Conservation (phyloP, 2,888 invertebrate species). For the Ischnus inquisitorius region DNA sequence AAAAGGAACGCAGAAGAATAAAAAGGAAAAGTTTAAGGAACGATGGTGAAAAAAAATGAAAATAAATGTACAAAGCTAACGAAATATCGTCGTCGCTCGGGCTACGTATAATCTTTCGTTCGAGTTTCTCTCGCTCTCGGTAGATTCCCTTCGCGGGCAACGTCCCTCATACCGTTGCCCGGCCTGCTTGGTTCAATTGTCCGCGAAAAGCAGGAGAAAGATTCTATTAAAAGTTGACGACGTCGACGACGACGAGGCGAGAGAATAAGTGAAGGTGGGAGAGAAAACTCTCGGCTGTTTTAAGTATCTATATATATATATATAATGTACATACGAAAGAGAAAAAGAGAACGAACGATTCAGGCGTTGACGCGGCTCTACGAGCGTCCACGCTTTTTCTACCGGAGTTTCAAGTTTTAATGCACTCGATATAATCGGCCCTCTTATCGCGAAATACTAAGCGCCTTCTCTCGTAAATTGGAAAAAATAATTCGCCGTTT, state of each 20-base stretch:
- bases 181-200: slow-evolving; percentile 77
- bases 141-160: neutral
- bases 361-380: slow-evolving; percentile 29
- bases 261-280: slow-evolving; percentile 60
- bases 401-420: slow-evolving; percentile 80
- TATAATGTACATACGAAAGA: slow-evolving; percentile 3
- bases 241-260: slow-evolving; percentile 42
- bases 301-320: slow-evolving; percentile 22
- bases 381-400: slow-evolving; percentile 60
- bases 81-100: slow-evolving; percentile 10
- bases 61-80: slow-evolving; percentile 5
- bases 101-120: slow-evolving; percentile 9
- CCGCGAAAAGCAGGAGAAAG: slow-evolving; percentile 75
- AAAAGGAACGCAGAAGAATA: too few species aligned
- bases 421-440: slow-evolving; percentile 81
- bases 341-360: slow-evolving; percentile 13
- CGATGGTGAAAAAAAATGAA: neutral
- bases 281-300: slow-evolving; percentile 20
- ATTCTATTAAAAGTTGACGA: slow-evolving; percentile 83
- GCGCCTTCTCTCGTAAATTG: slow-evolving; percentile 77
- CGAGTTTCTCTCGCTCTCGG: slow-evolving; percentile 23
- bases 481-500: slow-evolving; percentile 79
- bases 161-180: slow-evolving; percentile 44
- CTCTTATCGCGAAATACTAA: slow-evolving; percentile 79
- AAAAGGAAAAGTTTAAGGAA: slow-evolving; percentile 4